phyloP scores from a whole-genome alignment of 1,140 invertebrate species.

The Protaetia brevitarsis region DNA sequence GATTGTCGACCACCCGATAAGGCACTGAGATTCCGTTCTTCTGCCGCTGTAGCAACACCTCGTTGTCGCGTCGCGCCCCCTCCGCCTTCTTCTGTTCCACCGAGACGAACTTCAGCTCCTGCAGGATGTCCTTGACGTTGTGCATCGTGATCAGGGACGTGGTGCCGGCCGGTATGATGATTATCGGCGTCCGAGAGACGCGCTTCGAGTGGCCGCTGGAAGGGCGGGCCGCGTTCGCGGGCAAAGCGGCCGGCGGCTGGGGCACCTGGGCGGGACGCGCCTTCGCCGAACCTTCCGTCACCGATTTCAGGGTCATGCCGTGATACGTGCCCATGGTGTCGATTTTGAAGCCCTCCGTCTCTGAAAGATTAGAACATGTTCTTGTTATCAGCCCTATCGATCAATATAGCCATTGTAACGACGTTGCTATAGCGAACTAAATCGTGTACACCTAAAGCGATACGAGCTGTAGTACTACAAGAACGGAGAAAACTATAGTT shows the following conservation, averaged over 20 bases:
- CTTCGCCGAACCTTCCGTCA: slow-evolving; percentile 81
- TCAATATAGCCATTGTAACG: too few species aligned
- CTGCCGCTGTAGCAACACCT: slow-evolving; percentile 86
- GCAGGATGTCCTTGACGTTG: slow-evolving; percentile 95
- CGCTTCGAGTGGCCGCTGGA: slow-evolving; percentile 57
- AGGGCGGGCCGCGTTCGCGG: slow-evolving; percentile 48
- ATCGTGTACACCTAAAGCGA: too few species aligned
- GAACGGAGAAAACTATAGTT: too few species aligned
- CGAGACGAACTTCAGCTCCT: slow-evolving; percentile 85
- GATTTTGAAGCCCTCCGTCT: slow-evolving; percentile 97
- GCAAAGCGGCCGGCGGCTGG: slow-evolving; percentile 39
- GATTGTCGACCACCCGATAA: slow-evolving; percentile 95
- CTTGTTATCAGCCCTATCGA: not conserved
- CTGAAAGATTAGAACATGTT: slow-evolving; percentile 49
- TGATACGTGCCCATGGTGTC: slow-evolving; percentile 97
- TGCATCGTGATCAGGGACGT: slow-evolving; percentile 97
- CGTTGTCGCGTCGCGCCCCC: slow-evolving; percentile 85
- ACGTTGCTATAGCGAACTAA: too few species aligned
- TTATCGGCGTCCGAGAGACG: slow-evolving; percentile 94
- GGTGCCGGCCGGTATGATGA: slow-evolving; percentile 95
- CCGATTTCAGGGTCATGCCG: slow-evolving; percentile 95
- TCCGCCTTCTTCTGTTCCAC: slow-evolving; percentile 86
- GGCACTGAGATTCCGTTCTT: slow-evolving; percentile 75
- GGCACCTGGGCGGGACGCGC: slow-evolving; percentile 59
- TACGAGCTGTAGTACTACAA: too few species aligned